phyloP scores from a whole-genome alignment of 2,797 vertebrate species.

The Brotula barbata region DNA sequence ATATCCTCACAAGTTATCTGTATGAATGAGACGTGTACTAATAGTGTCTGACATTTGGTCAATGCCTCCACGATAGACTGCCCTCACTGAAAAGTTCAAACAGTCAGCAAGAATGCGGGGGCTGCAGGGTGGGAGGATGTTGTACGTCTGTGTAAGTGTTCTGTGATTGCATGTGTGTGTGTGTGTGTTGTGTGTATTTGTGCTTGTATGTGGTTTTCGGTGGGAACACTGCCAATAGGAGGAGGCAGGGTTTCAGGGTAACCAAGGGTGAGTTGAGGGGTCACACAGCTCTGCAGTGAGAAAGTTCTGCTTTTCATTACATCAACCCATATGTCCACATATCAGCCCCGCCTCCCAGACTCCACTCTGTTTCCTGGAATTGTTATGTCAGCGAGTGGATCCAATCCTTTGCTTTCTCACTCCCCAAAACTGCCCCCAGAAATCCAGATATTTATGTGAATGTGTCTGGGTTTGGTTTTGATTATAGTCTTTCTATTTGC shows the following conservation, averaged over 20 bases:
- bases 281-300: constrained; percentile 63
- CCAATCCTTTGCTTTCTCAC: constrained; percentile 40
- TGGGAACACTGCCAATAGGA: constrained; percentile 68
- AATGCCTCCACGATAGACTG: constrained; percentile 63
- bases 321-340: constrained; percentile 68
- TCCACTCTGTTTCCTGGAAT: constrained; percentile 69
- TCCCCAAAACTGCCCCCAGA: constrained; percentile 20
- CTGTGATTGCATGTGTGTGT: neutral
- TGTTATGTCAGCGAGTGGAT: constrained; percentile 68
- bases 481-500: constrained; percentile 42
- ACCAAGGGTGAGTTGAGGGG: constrained; percentile 40
- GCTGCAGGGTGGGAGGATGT: constrained; percentile 59
- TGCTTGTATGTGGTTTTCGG: constrained; percentile 63
- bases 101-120: constrained; percentile 67
- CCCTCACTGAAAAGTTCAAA: constrained; percentile 71
- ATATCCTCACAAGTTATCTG: constrained; percentile 49
- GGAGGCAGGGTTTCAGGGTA: constrained; percentile 59
- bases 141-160: constrained; percentile 31
- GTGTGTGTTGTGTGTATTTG: constrained; percentile 47
- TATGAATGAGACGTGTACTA: constrained; percentile 61
- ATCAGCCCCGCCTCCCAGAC: constrained; percentile 65
- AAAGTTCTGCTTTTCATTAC: constrained; percentile 79
- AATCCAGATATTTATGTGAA: constrained; percentile 37
- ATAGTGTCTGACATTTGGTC: constrained; percentile 69
- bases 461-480: constrained; percentile 35